phyloP scores from a whole-genome alignment of 2,113 vertebrate genomes.

The Sebastes schlegelii region DNA sequence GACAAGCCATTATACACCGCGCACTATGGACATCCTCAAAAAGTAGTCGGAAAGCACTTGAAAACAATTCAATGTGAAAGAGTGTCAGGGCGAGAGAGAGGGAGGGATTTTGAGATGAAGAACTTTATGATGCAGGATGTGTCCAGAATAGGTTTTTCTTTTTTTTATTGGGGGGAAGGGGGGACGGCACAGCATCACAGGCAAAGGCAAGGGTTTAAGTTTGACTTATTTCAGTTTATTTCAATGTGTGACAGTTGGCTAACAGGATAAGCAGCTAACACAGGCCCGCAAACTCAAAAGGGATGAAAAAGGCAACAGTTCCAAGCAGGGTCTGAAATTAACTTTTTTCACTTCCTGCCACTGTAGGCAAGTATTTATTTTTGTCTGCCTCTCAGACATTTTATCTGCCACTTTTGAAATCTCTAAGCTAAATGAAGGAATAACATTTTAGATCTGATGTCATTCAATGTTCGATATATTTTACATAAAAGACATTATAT shows the following conservation, averaged over 20 bases:
- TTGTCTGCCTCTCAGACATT: too few relatives aligned
- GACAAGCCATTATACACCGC: conserved; percentile 38
- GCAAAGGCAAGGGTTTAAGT: neutral
- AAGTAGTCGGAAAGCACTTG: conserved; percentile 9
- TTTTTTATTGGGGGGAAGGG: too few relatives aligned
- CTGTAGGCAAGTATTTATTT: too few relatives aligned
- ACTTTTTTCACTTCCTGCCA: too few relatives aligned
- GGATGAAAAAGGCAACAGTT: neutral
- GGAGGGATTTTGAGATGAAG: neutral
- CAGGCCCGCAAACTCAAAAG: neutral
- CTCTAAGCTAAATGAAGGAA: too few relatives aligned
- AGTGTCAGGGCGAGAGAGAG: neutral
- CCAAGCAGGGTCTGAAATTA: neutral
- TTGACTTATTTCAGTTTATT: neutral
- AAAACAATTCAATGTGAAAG: conserved; percentile 23
- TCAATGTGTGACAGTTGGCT: neutral
- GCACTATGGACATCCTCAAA: conserved; percentile 15
- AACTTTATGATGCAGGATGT: neutral
- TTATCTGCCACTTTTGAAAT: too few relatives aligned
- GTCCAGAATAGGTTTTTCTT: neutral
- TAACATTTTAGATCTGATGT: too few relatives aligned
- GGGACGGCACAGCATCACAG: neutral
- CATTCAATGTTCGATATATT: too few relatives aligned
- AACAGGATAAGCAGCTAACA: neutral
- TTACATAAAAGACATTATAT: too few relatives aligned